Base-by-base conservation (phyloP, 1,140 invertebrate species). In the Lutraria rhynchaena region DNA sequence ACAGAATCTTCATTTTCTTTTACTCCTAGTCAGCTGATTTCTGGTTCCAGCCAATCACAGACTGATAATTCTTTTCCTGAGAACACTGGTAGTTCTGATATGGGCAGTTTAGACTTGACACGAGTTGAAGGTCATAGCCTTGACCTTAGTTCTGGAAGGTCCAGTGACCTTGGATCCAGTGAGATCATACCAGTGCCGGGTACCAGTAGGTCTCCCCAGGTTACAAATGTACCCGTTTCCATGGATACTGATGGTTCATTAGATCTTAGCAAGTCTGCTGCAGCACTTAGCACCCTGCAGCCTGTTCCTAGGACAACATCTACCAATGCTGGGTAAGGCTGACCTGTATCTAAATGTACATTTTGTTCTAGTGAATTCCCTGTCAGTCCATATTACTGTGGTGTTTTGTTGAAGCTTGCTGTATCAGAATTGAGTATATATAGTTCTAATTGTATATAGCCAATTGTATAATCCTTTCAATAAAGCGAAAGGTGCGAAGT, bases 191-290 rank as follows among this genome's bases (percentile, higher is more conserved):
- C 29, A 61, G 15, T 31, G 3, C 22, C 61, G 0, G 63, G 63
- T 41, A 55, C 70, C 31, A 55, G 46, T 29, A n/a, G 35, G n/a
- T 5, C 46, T 17, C 44, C 22, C 7, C n/a, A n/a, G n/a, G 13
- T 19, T 11, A 4, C 11, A 15, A 55, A 49, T 19, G 15, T 44
- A 9, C 24, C 46, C n/a, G 22, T 53, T 3, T 33, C 46, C 44
- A 55, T 78, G 75, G 75, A 78, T 35, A 55, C 63, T 27, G 75
- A 78, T 78, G 75, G 75, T 55, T 78, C 75, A 19, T 53, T 78
- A 31, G 75, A 78, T 41, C 33, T 78, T 1, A 78, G 75, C 51
- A 78, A 78, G 35, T 78, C 75, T 0, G 75, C 75, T 15, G 75
- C 75, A 27, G 75, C 75, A 19, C 24, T 78, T 22, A 57, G 19